These are phyloP conservation scores for Polypterus senegalus DNA, from an alignment of 2,113 vertebrate species.

Conservation along the genomic window DNA sequence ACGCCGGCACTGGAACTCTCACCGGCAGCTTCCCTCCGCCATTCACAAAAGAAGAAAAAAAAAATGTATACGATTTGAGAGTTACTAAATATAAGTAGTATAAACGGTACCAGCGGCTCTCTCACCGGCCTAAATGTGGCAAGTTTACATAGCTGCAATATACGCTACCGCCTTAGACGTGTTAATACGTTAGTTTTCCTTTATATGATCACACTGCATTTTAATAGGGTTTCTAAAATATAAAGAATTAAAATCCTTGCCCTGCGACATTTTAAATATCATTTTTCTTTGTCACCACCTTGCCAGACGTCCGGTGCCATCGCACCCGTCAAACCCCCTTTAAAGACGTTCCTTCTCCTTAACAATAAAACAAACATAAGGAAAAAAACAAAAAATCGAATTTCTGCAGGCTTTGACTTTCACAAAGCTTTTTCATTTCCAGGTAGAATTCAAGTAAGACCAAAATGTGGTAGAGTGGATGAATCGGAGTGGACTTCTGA, in stretches of 20 bases:
- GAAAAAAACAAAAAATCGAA: conserved; percentile 1
- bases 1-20: too few relatives aligned
- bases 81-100: too few relatives aligned
- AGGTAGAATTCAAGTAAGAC: conserved; percentile 46
- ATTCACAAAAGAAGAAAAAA: too few relatives aligned
- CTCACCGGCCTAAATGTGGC: not conserved
- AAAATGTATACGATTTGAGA: too few relatives aligned
- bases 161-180: not conserved
- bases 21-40: too few relatives aligned
- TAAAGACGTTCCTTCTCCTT: too few relatives aligned
- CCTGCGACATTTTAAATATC: too few relatives aligned
- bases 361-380: too few relatives aligned
- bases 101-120: too few relatives aligned
- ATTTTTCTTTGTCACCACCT: too few relatives aligned
- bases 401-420: conserved; percentile 5
- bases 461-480: conserved; percentile 26
- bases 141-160: not conserved
- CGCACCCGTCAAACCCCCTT: too few relatives aligned
- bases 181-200: not conserved
- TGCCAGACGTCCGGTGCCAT: too few relatives aligned
- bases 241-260: not conserved
- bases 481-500: conserved; percentile 4
- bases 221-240: conserved; percentile 11
- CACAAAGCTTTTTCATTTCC: not conserved
- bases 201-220: not conserved